These are phyloP conservation scores for Coenonympha glycerion DNA, from an alignment of 2,888 invertebrate species.

Conservation along the genomic window DNA sequence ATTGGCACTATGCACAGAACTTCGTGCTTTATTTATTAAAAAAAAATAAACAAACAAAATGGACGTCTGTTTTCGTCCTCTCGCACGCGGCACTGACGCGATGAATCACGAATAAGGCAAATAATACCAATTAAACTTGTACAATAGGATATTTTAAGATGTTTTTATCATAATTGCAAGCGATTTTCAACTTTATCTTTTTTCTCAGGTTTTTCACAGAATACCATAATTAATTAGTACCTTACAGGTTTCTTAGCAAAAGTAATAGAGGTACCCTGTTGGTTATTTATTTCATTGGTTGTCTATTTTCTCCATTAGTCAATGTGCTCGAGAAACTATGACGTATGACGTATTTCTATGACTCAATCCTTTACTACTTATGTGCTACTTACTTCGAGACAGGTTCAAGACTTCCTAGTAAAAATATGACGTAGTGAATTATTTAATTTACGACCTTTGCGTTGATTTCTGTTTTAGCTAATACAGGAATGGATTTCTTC, in stretches of 20 bases:
- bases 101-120: constrained; percentile 69
- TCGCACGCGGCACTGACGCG: constrained; percentile 55
- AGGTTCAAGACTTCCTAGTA: constrained; percentile 10
- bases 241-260: background rate
- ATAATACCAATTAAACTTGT: constrained; percentile 64
- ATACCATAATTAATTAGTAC: background rate
- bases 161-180: constrained; percentile 35
- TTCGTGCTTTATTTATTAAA: constrained; percentile 28
- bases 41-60: constrained; percentile 39
- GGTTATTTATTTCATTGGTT: background rate
- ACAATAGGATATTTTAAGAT: constrained; percentile 43
- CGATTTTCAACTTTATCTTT: constrained; percentile 46
- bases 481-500: background rate
- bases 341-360: constrained; percentile 13
- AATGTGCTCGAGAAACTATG: constrained; percentile 6
- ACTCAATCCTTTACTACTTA: constrained; percentile 3
- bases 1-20: constrained; percentile 1
- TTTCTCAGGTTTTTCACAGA: too few species aligned
- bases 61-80: constrained; percentile 47
- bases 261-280: too few species aligned
- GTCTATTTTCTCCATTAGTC: background rate
- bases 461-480: background rate
- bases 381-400: background rate
- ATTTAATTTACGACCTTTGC: constrained; percentile 7
- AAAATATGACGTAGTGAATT: constrained; percentile 4